Evolutionary conservation across 2,797 vertebrate genomes (phyloP), one percentile per base, ranked within the genome.

Genomic region (Acanthis flammea): DNA sequence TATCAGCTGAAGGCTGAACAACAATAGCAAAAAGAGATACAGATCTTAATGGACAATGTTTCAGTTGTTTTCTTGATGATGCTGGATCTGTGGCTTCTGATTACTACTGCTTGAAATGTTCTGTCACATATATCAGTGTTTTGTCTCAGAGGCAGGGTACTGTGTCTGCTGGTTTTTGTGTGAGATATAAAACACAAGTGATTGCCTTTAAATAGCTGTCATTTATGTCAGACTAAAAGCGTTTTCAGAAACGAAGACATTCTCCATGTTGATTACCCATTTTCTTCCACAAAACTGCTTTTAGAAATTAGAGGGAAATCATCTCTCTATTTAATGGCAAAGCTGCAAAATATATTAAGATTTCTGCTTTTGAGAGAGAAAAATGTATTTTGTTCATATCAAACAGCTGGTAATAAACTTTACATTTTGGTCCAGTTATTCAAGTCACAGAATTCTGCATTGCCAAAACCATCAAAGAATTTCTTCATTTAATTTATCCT

Each of bases 191-290:
- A 92, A 88, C 82, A 93, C 65, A 63, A 95, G 47, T 93, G 68
- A 96, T 94, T 96, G 85, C 89, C 68, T 90, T 93, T 92, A 94
- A 96, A 88, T 86, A 80, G 51, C 54, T 92, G 62, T 88, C 91
- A 78, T 91, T 97, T 92, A 51, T 74, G 70, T 83, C 83, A 78
- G 75, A 84, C 50, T 72, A 74, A 90, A 85, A 91, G 66, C 5
- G 3, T 84, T 90, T 92, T 88, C 41, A 86, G 78, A 75, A 90
- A 86, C 68, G 93, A 79, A 92, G 13, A n/a, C 31, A 53, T 90
- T 80, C 45, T 90, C 51, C 55, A 47, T 66, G 66, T 90, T 94
- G 95, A 97, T 96, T 96, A 75, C 14, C 45, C 79, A 85, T 95
- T 96, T 96, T 94, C 83, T 94, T 87, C 80, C 42, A 95, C 55